Evolutionary conservation across 2,888 invertebrate genomes (phyloP), one percentile per base, ranked within the genome.

Genomic region (Cantharis rufa): DNA sequence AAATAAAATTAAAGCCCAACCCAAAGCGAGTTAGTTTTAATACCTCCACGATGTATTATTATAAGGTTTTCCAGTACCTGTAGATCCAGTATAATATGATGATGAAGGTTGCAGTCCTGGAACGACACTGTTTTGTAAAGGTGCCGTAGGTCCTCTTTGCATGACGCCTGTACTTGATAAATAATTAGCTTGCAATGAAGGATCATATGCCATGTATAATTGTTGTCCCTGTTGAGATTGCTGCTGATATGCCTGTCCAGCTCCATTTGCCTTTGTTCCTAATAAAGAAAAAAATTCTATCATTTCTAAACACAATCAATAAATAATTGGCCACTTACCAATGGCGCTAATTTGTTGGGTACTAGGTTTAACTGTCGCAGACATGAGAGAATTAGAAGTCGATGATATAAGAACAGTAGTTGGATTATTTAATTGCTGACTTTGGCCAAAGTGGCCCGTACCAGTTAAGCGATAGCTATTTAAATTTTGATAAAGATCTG

Each of bases 321-420:
- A 48, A 48, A n/a, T 48, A 24, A 24, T n/a, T 48, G n/a, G 48
- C 7, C 1, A 83, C 86, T 84, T 81, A 88, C 96, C 95, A 82
- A 96, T 96, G 76, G 96, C 95, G 80, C 95, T 95, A 82, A 96
- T 94, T 84, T 93, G 93, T 87, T 95, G 95, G 79, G 93, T 92
- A 61, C 94, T 92, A 10, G 95, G 94, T 85, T 96, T 96, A 71
- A 96, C 95, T 78, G 94, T 94, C 61, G 95, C 94, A 5, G 96
- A 95, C 96, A 96, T 96, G 82, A 96, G 90, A 48, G 95, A 95
- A 88, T 96, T 96, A 77, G 96, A 94, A 75, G 95, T 94, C 80
- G 96, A 94, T 62, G 96, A 95, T 82, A 96, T 96, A 83, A 97
- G 92, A 82, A 97, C 95, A 15, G 96, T 96, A 85, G 94, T 96